Conservation (phyloP, 2,888 invertebrate species). For the Chloromyia formosa region DNA sequence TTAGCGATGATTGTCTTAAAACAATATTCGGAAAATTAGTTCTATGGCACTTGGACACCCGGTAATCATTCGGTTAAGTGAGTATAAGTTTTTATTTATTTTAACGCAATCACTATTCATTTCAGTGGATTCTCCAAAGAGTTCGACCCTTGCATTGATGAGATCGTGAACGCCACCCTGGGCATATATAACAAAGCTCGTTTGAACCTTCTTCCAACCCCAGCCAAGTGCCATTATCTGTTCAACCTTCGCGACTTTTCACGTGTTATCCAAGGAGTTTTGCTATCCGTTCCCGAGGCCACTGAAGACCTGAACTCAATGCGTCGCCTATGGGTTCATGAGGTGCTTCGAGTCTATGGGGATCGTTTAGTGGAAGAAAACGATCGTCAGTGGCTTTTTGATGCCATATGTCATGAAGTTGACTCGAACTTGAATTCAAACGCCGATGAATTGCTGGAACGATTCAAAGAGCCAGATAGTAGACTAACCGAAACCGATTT, state of each 20-base stretch:
- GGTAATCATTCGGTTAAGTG: slow-evolving; percentile 65
- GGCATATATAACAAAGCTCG: slow-evolving; percentile 86
- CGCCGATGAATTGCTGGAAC: slow-evolving; percentile 75
- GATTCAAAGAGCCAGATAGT: slow-evolving; percentile 66
- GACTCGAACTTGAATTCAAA: slow-evolving; percentile 70
- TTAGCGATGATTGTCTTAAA: slow-evolving; percentile 82
- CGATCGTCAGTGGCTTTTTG: slow-evolving; percentile 84
- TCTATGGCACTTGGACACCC: slow-evolving; percentile 95
- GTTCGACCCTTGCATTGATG: slow-evolving; percentile 90
- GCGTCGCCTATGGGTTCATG: slow-evolving; percentile 94
- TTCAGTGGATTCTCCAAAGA: slow-evolving; percentile 91
- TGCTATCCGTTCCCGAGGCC: slow-evolving; percentile 91
- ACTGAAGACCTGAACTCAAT: slow-evolving; percentile 85
- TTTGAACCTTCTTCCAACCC: slow-evolving; percentile 86
- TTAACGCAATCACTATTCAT: slow-evolving; percentile 49
- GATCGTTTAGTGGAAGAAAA: slow-evolving; percentile 88
- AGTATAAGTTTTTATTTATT: slow-evolving; percentile 6
- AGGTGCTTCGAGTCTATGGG: slow-evolving; percentile 89
- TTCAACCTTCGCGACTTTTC: slow-evolving; percentile 96
- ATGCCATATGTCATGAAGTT: slow-evolving; percentile 73
- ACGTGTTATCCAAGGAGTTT: slow-evolving; percentile 89
- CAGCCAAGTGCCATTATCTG: slow-evolving; percentile 92
- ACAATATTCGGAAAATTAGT: slow-evolving; percentile 90
- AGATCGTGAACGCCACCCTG: slow-evolving; percentile 86
- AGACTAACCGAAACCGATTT: slow-evolving; percentile 80